Conservation (phyloP, 1,140 invertebrate species). For the Plutomurus gul region DNA sequence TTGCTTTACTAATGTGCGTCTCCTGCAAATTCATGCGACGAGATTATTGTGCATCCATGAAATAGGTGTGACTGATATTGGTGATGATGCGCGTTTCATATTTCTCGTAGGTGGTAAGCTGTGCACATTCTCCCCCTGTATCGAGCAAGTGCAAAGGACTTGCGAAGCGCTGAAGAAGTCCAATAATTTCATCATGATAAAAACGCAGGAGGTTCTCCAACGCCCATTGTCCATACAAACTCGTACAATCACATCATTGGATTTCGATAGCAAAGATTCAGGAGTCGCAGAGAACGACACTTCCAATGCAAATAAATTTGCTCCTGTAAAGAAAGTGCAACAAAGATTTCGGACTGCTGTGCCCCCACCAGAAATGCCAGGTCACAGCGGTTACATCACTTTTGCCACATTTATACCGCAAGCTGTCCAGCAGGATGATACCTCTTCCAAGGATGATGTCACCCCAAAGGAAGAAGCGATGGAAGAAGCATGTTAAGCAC, state of each 20-base stretch:
- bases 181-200: slow-evolving; percentile 77
- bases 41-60: too few species aligned
- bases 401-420: slow-evolving; percentile 79
- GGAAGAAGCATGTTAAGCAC: neutral
- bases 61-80: neutral
- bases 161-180: slow-evolving; percentile 69
- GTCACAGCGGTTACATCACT: slow-evolving; percentile 93
- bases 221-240: slow-evolving; percentile 77
- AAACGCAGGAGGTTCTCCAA: slow-evolving; percentile 86
- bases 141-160: slow-evolving; percentile 94
- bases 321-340: slow-evolving; percentile 56
- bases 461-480: neutral
- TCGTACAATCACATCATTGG: slow-evolving; percentile 67
- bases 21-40: too few species aligned
- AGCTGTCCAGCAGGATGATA: neutral
- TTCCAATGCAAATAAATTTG: slow-evolving; percentile 30
- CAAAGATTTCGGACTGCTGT: slow-evolving; percentile 69
- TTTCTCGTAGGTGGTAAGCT: slow-evolving; percentile 78
- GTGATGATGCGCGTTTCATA: neutral
- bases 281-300: neutral
- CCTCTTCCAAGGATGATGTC: neutral
- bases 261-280: slow-evolving; percentile 31
- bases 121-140: slow-evolving; percentile 96
- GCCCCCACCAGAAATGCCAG: slow-evolving; percentile 72
- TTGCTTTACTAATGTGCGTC: too few species aligned